These are phyloP conservation scores for Drosophila dives DNA, from an alignment of 2,888 invertebrate genomes.

Conservation along the genomic window DNA sequence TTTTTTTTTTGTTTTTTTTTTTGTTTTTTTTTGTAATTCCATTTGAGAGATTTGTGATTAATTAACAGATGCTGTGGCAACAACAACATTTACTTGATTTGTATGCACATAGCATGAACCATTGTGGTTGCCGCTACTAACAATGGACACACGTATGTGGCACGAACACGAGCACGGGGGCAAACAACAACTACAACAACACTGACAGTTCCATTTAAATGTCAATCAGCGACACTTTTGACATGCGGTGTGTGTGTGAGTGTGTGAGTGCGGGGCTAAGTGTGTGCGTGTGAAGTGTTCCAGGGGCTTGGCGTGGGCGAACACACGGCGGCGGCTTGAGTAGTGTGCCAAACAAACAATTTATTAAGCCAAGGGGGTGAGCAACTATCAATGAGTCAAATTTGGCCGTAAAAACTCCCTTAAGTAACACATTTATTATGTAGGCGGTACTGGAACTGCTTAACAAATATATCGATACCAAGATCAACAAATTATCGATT, in stretches of 20 bases:
- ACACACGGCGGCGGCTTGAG: neutral
- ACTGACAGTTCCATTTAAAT: conserved; percentile 75
- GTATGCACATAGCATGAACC: conserved; percentile 22
- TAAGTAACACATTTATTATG: neutral
- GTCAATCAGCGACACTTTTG: conserved; percentile 70
- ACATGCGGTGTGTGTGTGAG: conserved; percentile 36
- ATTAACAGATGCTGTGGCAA: conserved; percentile 49
- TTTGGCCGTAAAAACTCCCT: neutral
- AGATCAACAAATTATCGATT: neutral
- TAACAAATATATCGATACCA: neutral
- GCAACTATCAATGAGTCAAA: conserved; percentile 1
- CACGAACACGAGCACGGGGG: conserved; percentile 40
- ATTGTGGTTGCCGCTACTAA: conserved; percentile 47
- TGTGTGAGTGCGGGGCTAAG: conserved; percentile 12
- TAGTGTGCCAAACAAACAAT: conserved; percentile 13
- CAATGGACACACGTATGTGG: conserved; percentile 59
- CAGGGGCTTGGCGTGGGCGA: conserved; percentile 7
- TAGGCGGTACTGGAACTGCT: neutral
- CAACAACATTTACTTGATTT: conserved; percentile 40
- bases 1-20: conserved; percentile 18
- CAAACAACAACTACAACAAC: conserved; percentile 36
- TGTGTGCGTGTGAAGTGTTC: conserved; percentile 1
- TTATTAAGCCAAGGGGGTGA: conserved; percentile 4
- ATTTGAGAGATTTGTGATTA: conserved; percentile 53
- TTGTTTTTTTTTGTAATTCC: conserved; percentile 7